Conservation (phyloP, 2,797 vertebrate species). For the Chaetodon trifasciatus region DNA sequence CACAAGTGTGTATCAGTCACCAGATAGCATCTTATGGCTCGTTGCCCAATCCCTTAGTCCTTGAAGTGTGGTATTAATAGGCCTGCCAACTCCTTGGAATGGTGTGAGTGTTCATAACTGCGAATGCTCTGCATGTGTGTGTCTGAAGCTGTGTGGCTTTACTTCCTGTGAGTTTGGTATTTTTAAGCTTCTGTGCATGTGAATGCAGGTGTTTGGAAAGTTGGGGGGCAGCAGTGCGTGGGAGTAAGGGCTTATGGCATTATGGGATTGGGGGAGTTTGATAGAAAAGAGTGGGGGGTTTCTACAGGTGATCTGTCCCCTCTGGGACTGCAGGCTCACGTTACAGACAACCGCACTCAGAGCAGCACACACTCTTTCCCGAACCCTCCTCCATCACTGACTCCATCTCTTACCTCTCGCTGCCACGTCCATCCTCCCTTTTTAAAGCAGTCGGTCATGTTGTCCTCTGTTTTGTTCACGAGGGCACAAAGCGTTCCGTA, state of each 20-base stretch:
- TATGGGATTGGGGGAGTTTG: background rate
- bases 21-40: constrained; percentile 82
- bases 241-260: background rate
- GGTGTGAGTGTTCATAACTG: constrained; percentile 76
- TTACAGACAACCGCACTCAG: constrained; percentile 42
- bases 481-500: no score
- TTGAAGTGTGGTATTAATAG: constrained; percentile 85
- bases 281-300: constrained; percentile 6
- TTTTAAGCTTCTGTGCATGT: constrained; percentile 40
- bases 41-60: constrained; percentile 73
- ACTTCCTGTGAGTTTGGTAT: constrained; percentile 49
- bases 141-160: constrained; percentile 36
- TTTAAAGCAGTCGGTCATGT: background rate
- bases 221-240: background rate
- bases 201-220: constrained; percentile 37
- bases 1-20: constrained; percentile 81
- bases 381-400: constrained; percentile 11
- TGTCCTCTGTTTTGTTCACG: background rate
- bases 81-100: constrained; percentile 82
- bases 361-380: constrained; percentile 21
- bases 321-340: constrained; percentile 45
- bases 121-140: constrained; percentile 51
- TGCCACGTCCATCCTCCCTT: background rate
- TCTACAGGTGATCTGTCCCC: constrained; percentile 62
- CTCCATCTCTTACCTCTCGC: background rate